Conservation (phyloP, 2,113 vertebrate genomes). For the Grus americana region DNA sequence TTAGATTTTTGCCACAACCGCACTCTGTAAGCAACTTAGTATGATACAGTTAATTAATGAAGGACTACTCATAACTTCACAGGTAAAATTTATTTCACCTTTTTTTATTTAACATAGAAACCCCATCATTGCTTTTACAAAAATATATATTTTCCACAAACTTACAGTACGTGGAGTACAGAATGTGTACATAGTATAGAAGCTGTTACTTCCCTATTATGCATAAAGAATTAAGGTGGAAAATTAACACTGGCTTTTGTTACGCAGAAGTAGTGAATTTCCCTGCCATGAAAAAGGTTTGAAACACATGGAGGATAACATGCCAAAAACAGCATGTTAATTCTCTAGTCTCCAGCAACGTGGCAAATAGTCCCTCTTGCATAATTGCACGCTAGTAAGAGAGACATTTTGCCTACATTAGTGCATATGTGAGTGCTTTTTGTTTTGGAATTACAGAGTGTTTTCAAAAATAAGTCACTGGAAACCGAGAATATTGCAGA, state of each 20-base stretch:
- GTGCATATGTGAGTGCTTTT: neutral
- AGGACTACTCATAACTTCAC: neutral
- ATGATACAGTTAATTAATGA: neutral
- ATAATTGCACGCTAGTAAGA: neutral
- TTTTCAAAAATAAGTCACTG: conserved; percentile 38
- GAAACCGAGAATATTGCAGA: conserved; percentile 35
- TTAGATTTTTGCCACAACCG: neutral
- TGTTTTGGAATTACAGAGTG: conserved; percentile 2
- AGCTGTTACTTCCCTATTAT: neutral
- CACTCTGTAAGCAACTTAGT: neutral
- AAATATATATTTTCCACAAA: neutral
- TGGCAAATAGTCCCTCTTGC: neutral
- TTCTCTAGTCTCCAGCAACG: neutral
- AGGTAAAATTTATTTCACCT: neutral
- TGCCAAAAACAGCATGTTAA: conserved; percentile 1
- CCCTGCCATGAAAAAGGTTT: neutral
- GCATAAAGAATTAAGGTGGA: neutral
- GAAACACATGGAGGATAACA: neutral
- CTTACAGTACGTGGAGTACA: neutral
- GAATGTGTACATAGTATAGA: neutral
- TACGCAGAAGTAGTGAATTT: neutral
- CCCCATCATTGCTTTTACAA: neutral
- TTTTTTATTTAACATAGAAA: neutral
- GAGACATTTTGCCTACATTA: conserved; percentile 2
- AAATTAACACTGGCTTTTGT: neutral